Conservation (phyloP, 2,888 invertebrate species). For the Apomyelois bistriatella region DNA sequence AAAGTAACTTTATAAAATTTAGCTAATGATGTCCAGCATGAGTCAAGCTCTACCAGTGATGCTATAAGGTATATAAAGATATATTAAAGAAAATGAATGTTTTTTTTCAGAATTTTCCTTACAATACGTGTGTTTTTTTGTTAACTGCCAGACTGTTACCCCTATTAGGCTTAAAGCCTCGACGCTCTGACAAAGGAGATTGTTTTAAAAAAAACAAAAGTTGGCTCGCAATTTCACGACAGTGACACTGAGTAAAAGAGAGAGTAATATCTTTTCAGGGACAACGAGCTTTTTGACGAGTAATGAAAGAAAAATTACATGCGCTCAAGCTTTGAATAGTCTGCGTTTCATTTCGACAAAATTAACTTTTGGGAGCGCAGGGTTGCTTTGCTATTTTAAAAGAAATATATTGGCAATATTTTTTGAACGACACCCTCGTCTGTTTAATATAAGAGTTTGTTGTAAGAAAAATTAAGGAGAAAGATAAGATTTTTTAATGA, state of each 20-base stretch:
- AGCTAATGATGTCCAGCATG: too few relatives aligned
- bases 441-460: background rate
- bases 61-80: background rate
- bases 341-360: constrained; percentile 43
- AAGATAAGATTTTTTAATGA: too few relatives aligned
- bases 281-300: constrained; percentile 37
- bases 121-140: constrained; percentile 1
- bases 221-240: constrained; percentile 3
- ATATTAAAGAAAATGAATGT: background rate
- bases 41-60: too few relatives aligned
- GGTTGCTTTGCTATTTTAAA: constrained; percentile 19
- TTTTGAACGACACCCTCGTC: background rate
- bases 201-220: constrained; percentile 14
- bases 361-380: constrained; percentile 46
- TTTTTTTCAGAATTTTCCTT: background rate
- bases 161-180: constrained; percentile 10
- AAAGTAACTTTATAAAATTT: too few relatives aligned
- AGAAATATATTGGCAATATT: constrained; percentile 16
- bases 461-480: too few relatives aligned
- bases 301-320: constrained; percentile 61
- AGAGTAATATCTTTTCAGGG: constrained; percentile 9
- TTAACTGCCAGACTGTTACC: constrained; percentile 1
- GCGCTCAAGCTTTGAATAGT: constrained; percentile 38
- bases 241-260: constrained; percentile 7
- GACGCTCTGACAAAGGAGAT: constrained; percentile 4